Conservation (phyloP, 2,888 invertebrate species). For the Tenthredo distinguenda region DNA sequence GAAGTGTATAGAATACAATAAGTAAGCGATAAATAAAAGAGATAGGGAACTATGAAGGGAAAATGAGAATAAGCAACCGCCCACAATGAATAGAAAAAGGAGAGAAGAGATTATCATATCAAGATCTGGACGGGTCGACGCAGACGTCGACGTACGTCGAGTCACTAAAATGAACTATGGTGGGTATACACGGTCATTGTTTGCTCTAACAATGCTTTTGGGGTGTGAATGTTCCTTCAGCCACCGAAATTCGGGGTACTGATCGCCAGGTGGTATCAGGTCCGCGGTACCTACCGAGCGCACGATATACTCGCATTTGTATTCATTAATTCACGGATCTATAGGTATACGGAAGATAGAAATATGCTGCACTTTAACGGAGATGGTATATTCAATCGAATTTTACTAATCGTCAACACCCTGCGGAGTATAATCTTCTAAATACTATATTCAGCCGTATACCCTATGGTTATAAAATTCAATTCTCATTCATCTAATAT, state of each 20-base stretch:
- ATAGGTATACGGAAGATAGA: not conserved
- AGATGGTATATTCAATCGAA: not conserved
- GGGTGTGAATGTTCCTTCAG: conserved; percentile 47
- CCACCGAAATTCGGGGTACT: conserved; percentile 19
- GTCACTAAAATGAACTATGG: conserved; percentile 41
- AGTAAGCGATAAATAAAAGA: conserved; percentile 19
- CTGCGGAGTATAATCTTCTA: not conserved
- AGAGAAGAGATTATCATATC: conserved; percentile 44
- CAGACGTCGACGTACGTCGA: not conserved
- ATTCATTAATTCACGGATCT: conserved; percentile 25
- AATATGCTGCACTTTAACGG: not conserved
- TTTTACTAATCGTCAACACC: conserved; percentile 13
- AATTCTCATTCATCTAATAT: not conserved
- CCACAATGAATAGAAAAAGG: conserved; percentile 1
- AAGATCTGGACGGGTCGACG: conserved; percentile 39
- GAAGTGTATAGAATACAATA: not conserved
- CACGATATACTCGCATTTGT: conserved; percentile 45
- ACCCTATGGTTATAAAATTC: not conserved
- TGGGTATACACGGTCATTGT: conserved; percentile 17
- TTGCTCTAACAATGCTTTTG: conserved; percentile 26
- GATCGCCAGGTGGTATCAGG: conserved; percentile 18
- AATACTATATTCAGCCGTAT: not conserved
- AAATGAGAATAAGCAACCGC: not conserved
- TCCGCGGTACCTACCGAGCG: not conserved
- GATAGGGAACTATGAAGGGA: not conserved